Evolutionary conservation across 2,888 invertebrate species (phyloP).

Genomic region (Drosophila infuscata): DNA sequence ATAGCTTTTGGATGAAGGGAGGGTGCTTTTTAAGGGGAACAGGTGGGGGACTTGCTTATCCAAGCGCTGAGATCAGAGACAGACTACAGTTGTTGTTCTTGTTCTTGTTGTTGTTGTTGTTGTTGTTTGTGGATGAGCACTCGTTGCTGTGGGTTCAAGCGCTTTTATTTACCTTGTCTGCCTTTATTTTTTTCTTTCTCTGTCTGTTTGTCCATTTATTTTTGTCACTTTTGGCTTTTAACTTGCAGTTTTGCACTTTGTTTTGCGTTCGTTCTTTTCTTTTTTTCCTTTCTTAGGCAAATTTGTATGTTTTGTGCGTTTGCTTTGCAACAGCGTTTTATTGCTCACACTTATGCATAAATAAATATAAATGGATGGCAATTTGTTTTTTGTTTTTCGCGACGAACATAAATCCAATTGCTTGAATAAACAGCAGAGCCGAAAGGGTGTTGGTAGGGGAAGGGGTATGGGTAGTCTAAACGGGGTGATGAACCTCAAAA

Average conservation of each 20-base stretch:
- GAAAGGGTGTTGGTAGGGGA: not conserved
- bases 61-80: conserved; percentile 64
- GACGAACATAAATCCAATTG: conserved; percentile 67
- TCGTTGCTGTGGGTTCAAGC: conserved; percentile 31
- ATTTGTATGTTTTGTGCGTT: conserved; percentile 64
- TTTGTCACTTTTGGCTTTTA: conserved; percentile 50
- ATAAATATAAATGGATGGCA: conserved; percentile 15
- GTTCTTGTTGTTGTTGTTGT: conserved; percentile 25
- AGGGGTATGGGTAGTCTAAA: not conserved
- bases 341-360: conserved; percentile 56
- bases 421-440: conserved; percentile 52
- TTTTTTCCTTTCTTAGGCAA: conserved; percentile 32
- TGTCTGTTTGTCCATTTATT: conserved; percentile 14
- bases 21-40: conserved; percentile 11
- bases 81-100: conserved; percentile 22
- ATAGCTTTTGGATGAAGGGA: conserved; percentile 26
- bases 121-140: conserved; percentile 33
- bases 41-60: conserved; percentile 39
- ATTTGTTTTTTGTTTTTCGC: conserved; percentile 52
- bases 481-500: conserved; percentile 42
- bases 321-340: conserved; percentile 40
- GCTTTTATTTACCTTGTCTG: conserved; percentile 76
- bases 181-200: conserved; percentile 46
- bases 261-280: conserved; percentile 18
- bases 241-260: conserved; percentile 47